Percentiles rank a stretch among this genome's conserved stretches.
phyloP scores from a whole-genome alignment of 1,140 invertebrate species.

The Palaemon carinicauda region DNA sequence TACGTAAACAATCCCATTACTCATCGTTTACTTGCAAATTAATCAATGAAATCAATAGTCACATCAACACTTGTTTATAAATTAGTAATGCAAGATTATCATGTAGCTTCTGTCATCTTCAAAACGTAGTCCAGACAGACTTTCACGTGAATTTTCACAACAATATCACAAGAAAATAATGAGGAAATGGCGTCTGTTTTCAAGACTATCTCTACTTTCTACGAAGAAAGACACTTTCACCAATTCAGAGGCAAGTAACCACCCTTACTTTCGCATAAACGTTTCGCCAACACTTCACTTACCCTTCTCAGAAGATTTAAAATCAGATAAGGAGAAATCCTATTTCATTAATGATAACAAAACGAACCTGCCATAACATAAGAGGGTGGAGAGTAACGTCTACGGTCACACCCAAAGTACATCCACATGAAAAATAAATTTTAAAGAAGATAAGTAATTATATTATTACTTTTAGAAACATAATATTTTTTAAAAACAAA shows the following conservation, averaged over 20 bases:
- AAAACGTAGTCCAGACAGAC: neutral
- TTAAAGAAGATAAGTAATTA: neutral
- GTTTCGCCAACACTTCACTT: no score
- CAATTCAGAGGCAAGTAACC: neutral
- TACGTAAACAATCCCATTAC: no score
- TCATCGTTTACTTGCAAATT: no score
- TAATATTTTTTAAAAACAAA: no score
- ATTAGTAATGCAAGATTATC: no score
- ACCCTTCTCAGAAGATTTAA: no score
- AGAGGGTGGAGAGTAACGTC: constrained; percentile 45
- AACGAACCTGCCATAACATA: constrained; percentile 44
- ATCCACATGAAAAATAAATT: neutral
- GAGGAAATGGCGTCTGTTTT: constrained; percentile 46
- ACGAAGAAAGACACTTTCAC: neutral
- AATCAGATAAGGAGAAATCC: no score
- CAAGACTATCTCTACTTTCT: neutral
- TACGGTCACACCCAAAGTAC: neutral
- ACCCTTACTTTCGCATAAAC: neutral
- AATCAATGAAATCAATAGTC: no score
- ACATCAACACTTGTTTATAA: no score
- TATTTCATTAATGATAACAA: no score
- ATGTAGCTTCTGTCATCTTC: neutral
- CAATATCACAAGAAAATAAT: constrained; percentile 20
- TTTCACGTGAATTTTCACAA: neutral
- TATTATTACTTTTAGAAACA: no score